Percentiles rank a stretch among this genome's conserved stretches.
phyloP scores from a whole-genome alignment of 2,797 vertebrate species.

The Apodemus agrarius region DNA sequence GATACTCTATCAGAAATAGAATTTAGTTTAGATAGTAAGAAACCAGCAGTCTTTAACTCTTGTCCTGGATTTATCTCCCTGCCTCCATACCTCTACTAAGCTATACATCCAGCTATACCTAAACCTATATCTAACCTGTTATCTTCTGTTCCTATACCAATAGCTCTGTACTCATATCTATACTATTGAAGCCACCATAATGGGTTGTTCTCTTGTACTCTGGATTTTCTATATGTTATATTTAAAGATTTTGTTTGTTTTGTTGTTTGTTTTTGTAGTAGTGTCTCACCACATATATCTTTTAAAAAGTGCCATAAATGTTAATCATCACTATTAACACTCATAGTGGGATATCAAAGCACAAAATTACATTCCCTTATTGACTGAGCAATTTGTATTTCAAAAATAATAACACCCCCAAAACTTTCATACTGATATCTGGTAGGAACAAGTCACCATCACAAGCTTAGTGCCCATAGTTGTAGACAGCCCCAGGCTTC shows the following conservation, averaged over 20 bases:
- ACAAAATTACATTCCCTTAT: conserved; percentile 23
- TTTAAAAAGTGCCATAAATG: not conserved
- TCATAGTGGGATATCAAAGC: not conserved
- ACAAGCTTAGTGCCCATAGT: not conserved
- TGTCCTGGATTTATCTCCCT: not conserved
- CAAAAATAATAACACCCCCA: not conserved
- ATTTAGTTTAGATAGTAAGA: not conserved
- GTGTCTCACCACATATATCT: not conserved
- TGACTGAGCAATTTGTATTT: conserved; percentile 28
- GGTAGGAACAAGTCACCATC: not conserved
- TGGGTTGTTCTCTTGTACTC: not conserved
- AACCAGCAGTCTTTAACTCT: not conserved
- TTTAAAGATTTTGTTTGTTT: not conserved
- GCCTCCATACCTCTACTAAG: not conserved
- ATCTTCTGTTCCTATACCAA: not conserved
- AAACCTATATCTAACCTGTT: not conserved
- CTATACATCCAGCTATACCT: too few relatives aligned
- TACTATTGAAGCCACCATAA: not conserved
- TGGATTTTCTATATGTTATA: not conserved
- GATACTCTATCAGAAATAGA: not conserved
- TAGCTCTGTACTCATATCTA: not conserved
- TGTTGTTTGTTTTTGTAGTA: not conserved
- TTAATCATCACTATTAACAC: not conserved
- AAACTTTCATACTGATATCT: not conserved
- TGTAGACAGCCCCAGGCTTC: not conserved